phyloP scores from a whole-genome alignment of 2,797 vertebrate genomes.

The Eremophila alpestris region DNA sequence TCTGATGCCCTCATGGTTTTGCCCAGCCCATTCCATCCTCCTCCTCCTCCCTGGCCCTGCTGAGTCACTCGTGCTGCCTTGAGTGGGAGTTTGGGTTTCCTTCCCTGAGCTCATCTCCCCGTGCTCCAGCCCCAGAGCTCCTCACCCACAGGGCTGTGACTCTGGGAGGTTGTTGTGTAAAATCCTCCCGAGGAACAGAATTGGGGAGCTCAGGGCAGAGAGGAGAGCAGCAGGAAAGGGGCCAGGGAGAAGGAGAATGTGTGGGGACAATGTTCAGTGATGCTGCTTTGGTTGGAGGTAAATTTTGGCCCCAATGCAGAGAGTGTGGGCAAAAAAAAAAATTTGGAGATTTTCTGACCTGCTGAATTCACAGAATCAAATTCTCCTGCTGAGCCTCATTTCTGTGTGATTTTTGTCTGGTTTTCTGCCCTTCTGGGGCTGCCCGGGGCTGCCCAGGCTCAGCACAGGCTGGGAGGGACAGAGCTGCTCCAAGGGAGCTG shows the following conservation, averaged over 20 bases:
- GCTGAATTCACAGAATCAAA: neutral
- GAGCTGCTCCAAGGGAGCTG: neutral
- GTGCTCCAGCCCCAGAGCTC: neutral
- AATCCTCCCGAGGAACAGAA: neutral
- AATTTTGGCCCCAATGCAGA: neutral
- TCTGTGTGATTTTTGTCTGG: neutral
- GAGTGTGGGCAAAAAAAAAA: neutral
- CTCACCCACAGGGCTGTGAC: accelerated
- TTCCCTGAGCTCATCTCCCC: neutral
- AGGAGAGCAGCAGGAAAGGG: neutral
- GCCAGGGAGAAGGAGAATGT: neutral
- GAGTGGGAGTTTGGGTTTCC: neutral
- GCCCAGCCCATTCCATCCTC: neutral
- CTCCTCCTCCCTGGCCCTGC: neutral
- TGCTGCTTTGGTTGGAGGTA: accelerated
- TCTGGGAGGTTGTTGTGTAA: neutral
- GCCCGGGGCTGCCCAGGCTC: neutral
- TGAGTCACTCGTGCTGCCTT: neutral
- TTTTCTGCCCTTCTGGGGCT: neutral
- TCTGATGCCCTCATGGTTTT: neutral
- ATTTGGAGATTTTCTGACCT: neutral
- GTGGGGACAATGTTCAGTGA: neutral
- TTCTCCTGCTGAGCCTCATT: neutral
- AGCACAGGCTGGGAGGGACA: neutral
- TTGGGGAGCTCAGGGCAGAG: neutral